Base-by-base conservation (phyloP, 1,140 invertebrate species). In the Aporrectodea caliginosa region DNA sequence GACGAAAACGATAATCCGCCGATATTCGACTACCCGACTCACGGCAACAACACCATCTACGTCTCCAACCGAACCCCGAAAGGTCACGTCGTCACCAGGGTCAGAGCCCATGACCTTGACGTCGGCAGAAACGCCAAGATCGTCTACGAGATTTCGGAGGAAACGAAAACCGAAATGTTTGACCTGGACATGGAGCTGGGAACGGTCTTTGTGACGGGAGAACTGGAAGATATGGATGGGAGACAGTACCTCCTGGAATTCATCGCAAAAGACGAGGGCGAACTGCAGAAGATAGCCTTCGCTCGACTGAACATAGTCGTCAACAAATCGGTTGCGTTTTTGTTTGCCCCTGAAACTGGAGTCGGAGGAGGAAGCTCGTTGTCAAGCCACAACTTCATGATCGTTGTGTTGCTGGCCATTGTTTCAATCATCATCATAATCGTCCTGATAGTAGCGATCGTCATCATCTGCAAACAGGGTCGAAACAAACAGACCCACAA, bases 1-100 rank as follows among this genome's bases (percentile, higher is more conserved):
- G 80, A 81, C 35, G 35, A 75, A 29, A 81, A 81, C 77, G 80
- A 81, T 31, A 81, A 81, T 35, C 69, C 76, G 16, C 80, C 80
- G 1, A 32, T 32, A 22, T 78, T 81, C 29, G 77, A 78, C 16
- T 81, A 73, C 31, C 80, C 80, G 1, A 73, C 76, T 27, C 16
- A 34, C n/a, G 30, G 16, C 31, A 81, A 81, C 72, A 78, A 71
- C 33, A 78, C 80, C 14, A 30, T 81, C 0, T 27, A 74, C 33
- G 33, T 80, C 2, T 76, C 73, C 31, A 73, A 72, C 22, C 80
- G 43, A 16, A 73, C 73, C 27, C 78, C 35, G 14, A 68, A 68
- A 6, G 75, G 80, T 30, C 73, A 73, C 72, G 69, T 81, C 1
- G 32, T 81, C 72, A 70, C 79, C 71, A 1, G 79, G 69, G 16